Conservation (phyloP, 2,113 vertebrate species). For the Oryzias javanicus region DNA sequence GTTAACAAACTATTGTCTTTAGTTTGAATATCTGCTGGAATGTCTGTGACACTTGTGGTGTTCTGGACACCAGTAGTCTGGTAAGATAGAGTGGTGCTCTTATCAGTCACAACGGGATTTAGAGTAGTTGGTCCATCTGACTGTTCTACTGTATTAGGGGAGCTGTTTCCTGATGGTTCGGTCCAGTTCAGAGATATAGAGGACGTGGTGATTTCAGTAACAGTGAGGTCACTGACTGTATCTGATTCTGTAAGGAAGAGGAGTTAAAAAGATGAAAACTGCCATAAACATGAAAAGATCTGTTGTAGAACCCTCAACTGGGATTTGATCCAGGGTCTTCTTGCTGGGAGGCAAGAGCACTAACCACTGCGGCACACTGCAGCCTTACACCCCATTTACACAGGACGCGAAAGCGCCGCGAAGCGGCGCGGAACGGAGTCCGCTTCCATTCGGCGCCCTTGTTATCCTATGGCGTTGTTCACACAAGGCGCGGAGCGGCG, state of each 20-base stretch:
- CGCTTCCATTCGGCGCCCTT: too few relatives aligned
- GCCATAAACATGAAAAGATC: too few relatives aligned
- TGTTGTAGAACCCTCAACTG: too few relatives aligned
- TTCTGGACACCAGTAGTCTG: neutral
- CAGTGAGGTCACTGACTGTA: neutral
- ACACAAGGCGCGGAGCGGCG: too few relatives aligned
- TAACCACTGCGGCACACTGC: too few relatives aligned
- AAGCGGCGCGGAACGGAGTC: too few relatives aligned
- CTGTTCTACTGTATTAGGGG: constrained; percentile 32
- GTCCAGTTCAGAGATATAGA: constrained; percentile 33
- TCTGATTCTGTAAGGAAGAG: neutral
- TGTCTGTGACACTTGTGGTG: too few relatives aligned
- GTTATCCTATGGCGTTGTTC: too few relatives aligned
- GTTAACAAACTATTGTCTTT: neutral
- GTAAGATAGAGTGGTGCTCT: neutral
- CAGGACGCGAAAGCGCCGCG: too few relatives aligned
- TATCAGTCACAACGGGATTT: neutral
- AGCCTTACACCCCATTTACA: too few relatives aligned
- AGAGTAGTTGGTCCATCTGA: neutral
- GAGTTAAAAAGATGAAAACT: neutral
- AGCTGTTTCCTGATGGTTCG: constrained; percentile 28
- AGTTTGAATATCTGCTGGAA: neutral
- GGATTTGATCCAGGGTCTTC: too few relatives aligned
- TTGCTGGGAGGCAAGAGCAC: too few relatives aligned
- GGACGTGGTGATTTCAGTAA: constrained; percentile 4